phyloP scores from a whole-genome alignment of 2,888 invertebrate species.

The Agrotis puta region DNA sequence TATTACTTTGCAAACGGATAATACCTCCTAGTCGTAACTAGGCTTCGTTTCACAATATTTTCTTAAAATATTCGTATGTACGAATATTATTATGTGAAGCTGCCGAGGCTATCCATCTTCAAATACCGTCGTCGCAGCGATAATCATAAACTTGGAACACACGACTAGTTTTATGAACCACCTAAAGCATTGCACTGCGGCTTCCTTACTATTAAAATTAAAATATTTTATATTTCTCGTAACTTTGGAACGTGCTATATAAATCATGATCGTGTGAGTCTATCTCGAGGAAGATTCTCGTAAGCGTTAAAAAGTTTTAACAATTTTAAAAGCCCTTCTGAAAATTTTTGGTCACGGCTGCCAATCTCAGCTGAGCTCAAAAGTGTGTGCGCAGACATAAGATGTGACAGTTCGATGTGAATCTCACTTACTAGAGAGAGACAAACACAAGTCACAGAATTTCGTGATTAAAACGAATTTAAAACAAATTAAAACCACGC shows the following conservation, averaged over 20 bases:
- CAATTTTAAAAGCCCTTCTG: not conserved
- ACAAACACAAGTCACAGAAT: not conserved
- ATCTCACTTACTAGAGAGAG: too few species aligned
- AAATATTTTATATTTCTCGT: slow-evolving; percentile 69
- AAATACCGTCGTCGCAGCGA: slow-evolving; percentile 70
- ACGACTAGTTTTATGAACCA: slow-evolving; percentile 77
- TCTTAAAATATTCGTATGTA: slow-evolving; percentile 60
- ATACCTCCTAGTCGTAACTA: slow-evolving; percentile 63
- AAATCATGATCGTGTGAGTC: slow-evolving; percentile 19
- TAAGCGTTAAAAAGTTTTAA: not conserved
- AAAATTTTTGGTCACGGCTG: too few species aligned
- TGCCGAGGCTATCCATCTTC: slow-evolving; percentile 68
- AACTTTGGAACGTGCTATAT: slow-evolving; percentile 63
- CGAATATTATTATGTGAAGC: slow-evolving; percentile 59
- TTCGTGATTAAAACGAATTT: not conserved
- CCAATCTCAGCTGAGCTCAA: too few species aligned
- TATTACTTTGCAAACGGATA: slow-evolving; percentile 47
- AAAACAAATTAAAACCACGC: slow-evolving; percentile 11
- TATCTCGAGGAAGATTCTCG: not conserved
- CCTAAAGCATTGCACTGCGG: slow-evolving; percentile 66
- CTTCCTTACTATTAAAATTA: slow-evolving; percentile 69
- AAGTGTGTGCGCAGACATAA: too few species aligned
- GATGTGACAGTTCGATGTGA: too few species aligned
- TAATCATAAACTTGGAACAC: slow-evolving; percentile 78
- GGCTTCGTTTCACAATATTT: slow-evolving; percentile 51